phyloP scores from a whole-genome alignment of 2,113 vertebrate species.

The Platycercus adscitus region DNA sequence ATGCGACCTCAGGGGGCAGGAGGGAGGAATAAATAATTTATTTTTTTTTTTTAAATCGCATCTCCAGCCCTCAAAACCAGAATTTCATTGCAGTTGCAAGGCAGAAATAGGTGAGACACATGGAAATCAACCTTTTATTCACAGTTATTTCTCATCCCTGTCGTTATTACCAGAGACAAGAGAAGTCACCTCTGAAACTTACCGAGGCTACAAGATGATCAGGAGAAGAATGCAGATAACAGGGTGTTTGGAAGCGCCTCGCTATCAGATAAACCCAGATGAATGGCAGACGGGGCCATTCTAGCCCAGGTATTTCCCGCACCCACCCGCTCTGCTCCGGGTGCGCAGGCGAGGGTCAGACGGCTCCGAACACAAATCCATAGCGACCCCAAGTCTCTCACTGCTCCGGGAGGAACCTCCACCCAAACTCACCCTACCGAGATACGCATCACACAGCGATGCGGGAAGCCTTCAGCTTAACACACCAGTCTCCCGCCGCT shows the following conservation, averaged over 20 bases:
- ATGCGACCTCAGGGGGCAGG: neutral
- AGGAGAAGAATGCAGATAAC: neutral
- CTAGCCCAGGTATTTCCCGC: neutral
- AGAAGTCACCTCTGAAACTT: neutral
- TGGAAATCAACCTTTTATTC: neutral
- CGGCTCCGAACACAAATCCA: neutral
- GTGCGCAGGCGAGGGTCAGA: neutral
- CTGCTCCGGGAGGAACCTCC: neutral
- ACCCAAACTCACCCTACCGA: neutral
- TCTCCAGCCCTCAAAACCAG: neutral
- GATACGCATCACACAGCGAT: neutral
- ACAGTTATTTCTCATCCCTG: neutral
- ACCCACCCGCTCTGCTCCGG: neutral
- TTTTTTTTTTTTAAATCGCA: neutral
- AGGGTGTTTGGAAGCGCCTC: neutral
- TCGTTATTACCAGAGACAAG: neutral
- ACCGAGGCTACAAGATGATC: neutral
- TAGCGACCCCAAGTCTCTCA: neutral
- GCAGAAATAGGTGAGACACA: neutral
- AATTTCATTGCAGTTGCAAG: neutral
- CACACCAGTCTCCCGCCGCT: neutral
- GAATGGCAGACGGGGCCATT: neutral
- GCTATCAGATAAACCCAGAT: neutral
- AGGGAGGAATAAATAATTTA: too few relatives aligned
- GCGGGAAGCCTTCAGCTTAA: neutral